Evolutionary conservation across 2,888 invertebrate genomes (phyloP).

Genomic region (Oscheius myriophilus): DNA sequence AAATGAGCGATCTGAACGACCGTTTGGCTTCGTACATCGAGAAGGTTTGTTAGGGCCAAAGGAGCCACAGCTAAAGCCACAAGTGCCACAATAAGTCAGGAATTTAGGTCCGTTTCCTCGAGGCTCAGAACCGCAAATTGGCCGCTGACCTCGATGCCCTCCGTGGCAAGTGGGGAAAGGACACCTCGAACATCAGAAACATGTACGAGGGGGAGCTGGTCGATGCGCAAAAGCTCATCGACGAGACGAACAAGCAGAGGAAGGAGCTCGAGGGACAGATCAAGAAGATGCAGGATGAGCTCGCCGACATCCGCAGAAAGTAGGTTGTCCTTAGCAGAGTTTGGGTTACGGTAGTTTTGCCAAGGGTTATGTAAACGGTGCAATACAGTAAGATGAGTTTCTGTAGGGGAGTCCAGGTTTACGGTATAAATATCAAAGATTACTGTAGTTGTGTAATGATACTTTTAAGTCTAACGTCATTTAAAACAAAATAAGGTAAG

Average conservation of each 20-base stretch:
- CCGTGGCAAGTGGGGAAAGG: conserved; percentile 63
- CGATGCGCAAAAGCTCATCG: conserved; percentile 59
- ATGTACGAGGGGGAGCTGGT: conserved; percentile 61
- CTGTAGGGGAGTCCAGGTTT: too few species aligned
- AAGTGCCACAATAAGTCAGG: not conserved
- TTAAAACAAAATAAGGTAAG: too few species aligned
- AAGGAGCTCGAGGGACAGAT: conserved; percentile 62
- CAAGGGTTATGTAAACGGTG: too few species aligned
- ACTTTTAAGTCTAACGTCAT: too few species aligned
- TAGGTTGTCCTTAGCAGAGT: not conserved
- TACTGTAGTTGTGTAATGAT: too few species aligned
- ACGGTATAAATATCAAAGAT: too few species aligned
- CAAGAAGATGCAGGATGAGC: conserved; percentile 63
- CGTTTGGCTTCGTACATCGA: conserved; percentile 75
- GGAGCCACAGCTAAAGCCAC: not conserved
- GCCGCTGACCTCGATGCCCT: conserved; percentile 62
- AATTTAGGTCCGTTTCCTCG: conserved; percentile 67
- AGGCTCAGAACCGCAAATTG: conserved; percentile 66
- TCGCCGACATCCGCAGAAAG: conserved; percentile 59
- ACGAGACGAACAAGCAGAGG: conserved; percentile 65
- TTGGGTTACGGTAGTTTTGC: conserved; percentile 2
- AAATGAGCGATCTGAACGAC: conserved; percentile 74
- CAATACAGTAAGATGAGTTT: too few species aligned
- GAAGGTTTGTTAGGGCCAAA: conserved; percentile 63
- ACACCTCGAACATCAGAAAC: conserved; percentile 56